phyloP scores from a whole-genome alignment of 2,797 vertebrate species.

The Paguma larvata region DNA sequence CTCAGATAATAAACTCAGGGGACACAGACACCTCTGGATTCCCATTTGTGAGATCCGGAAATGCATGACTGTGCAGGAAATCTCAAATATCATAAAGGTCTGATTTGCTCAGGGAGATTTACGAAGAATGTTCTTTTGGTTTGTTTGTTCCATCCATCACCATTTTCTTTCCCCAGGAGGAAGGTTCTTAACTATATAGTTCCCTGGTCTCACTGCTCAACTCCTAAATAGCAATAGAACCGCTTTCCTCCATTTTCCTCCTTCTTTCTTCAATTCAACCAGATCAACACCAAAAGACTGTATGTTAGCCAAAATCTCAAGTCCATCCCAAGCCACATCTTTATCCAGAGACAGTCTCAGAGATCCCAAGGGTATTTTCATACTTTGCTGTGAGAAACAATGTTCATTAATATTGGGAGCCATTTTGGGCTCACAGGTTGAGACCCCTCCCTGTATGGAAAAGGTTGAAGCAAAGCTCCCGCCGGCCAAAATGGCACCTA shows the following conservation, averaged over 20 bases:
- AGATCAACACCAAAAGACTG: neutral
- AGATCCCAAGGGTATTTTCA: neutral
- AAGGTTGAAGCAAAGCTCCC: no score
- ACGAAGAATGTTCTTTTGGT: neutral
- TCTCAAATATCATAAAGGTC: neutral
- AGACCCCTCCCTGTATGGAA: no score
- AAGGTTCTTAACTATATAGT: neutral
- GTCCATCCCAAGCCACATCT: neutral
- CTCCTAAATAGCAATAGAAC: neutral
- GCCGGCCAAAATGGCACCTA: no score
- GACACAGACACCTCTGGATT: neutral
- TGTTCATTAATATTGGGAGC: neutral
- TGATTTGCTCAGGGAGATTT: neutral
- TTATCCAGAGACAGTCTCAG: neutral
- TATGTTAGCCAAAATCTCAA: conserved; percentile 25
- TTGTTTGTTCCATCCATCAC: neutral
- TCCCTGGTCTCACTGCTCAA: neutral
- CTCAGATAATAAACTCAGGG: conserved; percentile 41
- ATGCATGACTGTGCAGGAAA: neutral
- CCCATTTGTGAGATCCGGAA: neutral
- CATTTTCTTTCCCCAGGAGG: neutral
- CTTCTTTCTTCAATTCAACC: conserved; percentile 32
- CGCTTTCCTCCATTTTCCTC: neutral
- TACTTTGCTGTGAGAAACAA: neutral
- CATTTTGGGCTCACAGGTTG: no score